Evolutionary conservation across 2,113 vertebrate species (phyloP).

Genomic region (Meriones unguiculatus): DNA sequence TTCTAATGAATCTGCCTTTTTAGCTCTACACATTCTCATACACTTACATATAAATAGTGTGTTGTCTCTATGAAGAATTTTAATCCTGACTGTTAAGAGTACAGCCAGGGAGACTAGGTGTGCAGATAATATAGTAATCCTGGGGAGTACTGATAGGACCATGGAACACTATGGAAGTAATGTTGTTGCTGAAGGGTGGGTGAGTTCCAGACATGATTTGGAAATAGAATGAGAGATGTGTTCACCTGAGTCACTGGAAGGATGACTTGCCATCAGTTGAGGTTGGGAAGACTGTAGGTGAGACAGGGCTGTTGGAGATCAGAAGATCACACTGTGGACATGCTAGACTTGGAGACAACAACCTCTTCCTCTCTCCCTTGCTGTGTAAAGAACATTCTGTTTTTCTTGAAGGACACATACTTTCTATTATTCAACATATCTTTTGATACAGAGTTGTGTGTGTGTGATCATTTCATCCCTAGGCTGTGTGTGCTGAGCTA

Average conservation of each 20-base stretch:
- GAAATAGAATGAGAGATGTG: background rate
- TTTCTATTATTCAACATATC: conserved; percentile 29
- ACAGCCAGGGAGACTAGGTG: background rate
- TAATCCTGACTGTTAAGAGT: background rate
- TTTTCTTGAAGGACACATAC: background rate
- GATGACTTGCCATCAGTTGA: background rate
- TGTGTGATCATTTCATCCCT: background rate
- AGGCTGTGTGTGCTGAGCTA: background rate
- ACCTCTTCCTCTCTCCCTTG: background rate
- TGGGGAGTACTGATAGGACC: background rate
- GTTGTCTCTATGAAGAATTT: background rate
- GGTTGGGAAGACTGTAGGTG: background rate
- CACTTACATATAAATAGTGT: background rate
- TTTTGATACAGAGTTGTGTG: background rate
- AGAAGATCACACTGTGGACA: background rate
- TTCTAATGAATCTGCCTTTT: background rate
- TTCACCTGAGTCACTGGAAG: background rate
- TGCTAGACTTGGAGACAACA: background rate
- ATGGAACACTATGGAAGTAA: background rate
- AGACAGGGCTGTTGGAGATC: background rate
- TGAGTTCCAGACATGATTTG: background rate
- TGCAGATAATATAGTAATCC: background rate
- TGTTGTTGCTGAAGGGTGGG: background rate
- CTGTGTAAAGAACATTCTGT: background rate
- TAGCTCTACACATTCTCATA: background rate